Conservation (phyloP, 2,797 vertebrate genomes). For the Bovichtus diacanthus region DNA sequence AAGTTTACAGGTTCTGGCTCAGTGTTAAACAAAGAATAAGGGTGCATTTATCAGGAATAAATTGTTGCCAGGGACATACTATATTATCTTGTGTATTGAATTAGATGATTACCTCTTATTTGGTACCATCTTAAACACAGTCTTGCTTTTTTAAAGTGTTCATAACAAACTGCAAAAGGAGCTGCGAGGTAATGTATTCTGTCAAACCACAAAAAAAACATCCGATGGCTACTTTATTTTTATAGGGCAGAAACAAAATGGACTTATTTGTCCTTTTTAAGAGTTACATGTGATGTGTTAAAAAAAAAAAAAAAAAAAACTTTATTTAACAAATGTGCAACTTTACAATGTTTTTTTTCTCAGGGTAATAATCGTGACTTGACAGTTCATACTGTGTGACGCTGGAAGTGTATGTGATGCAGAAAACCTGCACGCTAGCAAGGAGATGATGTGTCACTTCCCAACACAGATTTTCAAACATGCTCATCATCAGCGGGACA, state of each 20-base stretch:
- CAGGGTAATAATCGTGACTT: neutral
- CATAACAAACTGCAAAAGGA: neutral
- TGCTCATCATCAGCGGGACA: constrained; percentile 40
- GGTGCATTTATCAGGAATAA: neutral
- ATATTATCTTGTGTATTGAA: neutral
- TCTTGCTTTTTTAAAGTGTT: constrained; percentile 2
- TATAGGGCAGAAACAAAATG: neutral
- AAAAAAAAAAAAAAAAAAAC: no score
- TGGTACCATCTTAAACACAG: neutral
- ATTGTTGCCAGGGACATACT: neutral
- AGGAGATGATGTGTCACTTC: constrained; percentile 35
- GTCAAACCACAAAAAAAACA: neutral
- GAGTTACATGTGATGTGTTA: neutral
- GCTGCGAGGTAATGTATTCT: neutral
- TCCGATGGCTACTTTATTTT: neutral
- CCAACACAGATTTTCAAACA: constrained; percentile 47
- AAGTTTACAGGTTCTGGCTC: constrained; percentile 28
- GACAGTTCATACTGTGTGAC: neutral
- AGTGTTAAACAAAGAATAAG: constrained; percentile 26
- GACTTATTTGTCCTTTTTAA: neutral
- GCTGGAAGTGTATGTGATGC: constrained; percentile 1
- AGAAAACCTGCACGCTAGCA: constrained; percentile 1
- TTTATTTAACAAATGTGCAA: neutral
- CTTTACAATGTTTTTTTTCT: neutral
- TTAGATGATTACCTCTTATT: neutral